phyloP scores from a whole-genome alignment of 2,113 vertebrate species.

The Sinocyclocheilus anophthalmus region DNA sequence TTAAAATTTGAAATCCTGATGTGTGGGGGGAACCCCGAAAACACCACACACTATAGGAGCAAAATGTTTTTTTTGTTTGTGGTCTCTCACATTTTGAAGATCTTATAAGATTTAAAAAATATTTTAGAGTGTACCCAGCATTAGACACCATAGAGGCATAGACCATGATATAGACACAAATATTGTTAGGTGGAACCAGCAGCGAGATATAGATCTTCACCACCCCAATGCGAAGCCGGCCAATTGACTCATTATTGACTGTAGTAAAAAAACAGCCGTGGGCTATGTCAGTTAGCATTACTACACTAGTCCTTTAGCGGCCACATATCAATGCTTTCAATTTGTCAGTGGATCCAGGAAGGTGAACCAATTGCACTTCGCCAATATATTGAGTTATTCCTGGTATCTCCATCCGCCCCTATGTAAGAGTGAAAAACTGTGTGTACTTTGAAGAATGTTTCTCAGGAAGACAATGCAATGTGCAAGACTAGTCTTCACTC shows the following conservation, averaged over 20 bases:
- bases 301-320: not conserved
- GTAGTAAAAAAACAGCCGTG: slow-evolving; percentile 10
- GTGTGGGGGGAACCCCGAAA: too few relatives aligned
- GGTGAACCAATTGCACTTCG: slow-evolving; percentile 43
- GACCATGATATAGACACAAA: not conserved
- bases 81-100: too few relatives aligned
- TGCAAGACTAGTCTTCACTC: slow-evolving; percentile 51
- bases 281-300: not conserved
- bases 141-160: not conserved
- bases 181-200: not conserved
- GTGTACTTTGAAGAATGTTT: slow-evolving; percentile 69
- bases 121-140: too few relatives aligned
- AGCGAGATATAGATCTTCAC: slow-evolving; percentile 11
- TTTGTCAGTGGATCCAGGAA: not conserved
- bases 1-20: too few relatives aligned
- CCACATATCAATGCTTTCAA: not conserved
- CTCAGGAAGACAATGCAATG: slow-evolving; percentile 60
- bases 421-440: slow-evolving; percentile 61
- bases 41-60: too few relatives aligned
- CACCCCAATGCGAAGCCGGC: not conserved
- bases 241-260: not conserved
- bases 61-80: too few relatives aligned
- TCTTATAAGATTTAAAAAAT: too few relatives aligned
- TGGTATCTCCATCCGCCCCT: slow-evolving; percentile 53
- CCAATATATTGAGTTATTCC: slow-evolving; percentile 42